Conservation (phyloP, 1,140 invertebrate species). For the Achroia grisella region DNA sequence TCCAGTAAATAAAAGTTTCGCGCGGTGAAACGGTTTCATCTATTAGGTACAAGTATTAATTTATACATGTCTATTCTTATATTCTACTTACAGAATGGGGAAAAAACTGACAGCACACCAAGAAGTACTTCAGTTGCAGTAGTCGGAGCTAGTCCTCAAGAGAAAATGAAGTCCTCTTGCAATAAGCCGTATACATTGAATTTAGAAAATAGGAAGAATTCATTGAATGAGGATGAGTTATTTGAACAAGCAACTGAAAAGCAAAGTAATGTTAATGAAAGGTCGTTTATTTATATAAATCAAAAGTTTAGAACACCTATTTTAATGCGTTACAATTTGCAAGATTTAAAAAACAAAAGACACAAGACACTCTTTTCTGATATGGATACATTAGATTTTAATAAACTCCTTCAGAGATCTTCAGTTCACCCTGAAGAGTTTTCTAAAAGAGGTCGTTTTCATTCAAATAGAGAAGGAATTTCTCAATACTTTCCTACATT, state of each 20-base stretch:
- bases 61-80: too few relatives aligned
- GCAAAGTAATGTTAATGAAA: conserved; percentile 23
- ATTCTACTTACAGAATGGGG: too few relatives aligned
- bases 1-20: too few relatives aligned
- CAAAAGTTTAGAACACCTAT: conserved; percentile 22
- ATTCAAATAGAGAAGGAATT: too few relatives aligned
- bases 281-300: conserved; percentile 30
- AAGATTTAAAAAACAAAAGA: neutral
- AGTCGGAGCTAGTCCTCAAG: neutral
- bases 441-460: too few relatives aligned
- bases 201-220: neutral
- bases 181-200: neutral
- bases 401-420: too few relatives aligned
- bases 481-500: too few relatives aligned
- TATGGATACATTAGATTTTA: too few relatives aligned
- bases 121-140: neutral
- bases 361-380: neutral
- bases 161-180: neutral
- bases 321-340: neutral
- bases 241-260: conserved; percentile 15
- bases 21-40: too few relatives aligned
- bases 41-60: too few relatives aligned
- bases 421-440: too few relatives aligned
- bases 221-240: conserved; percentile 14
- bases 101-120: too few relatives aligned